Evolutionary conservation across 2,888 invertebrate species (phyloP).

Genomic region (Agonum fuliginosum): DNA sequence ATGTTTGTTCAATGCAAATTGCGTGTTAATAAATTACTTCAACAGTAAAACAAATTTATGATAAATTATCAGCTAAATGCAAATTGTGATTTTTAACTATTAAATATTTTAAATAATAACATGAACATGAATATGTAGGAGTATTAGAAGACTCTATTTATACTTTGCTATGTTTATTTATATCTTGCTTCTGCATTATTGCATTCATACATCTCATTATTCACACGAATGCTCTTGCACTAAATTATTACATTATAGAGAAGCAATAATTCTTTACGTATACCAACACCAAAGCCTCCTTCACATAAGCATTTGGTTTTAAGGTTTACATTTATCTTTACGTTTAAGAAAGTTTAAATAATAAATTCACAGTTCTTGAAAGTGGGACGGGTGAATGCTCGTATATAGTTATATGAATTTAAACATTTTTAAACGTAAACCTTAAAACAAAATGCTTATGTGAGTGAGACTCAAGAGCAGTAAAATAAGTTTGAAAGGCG

Average conservation of each 20-base stretch:
- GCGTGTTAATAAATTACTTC: constrained; percentile 23
- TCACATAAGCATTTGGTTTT: too few species aligned
- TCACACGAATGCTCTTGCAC: constrained; percentile 9
- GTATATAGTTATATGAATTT: too few species aligned
- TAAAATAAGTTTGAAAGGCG: too few species aligned
- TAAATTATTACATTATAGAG: constrained; percentile 23
- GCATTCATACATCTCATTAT: constrained; percentile 36
- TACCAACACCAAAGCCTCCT: too few species aligned
- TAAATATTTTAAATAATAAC: constrained; percentile 36
- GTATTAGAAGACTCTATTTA: constrained; percentile 26
- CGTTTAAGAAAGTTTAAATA: too few species aligned
- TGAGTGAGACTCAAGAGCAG: too few species aligned
- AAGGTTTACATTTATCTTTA: too few species aligned
- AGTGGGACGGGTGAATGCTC: too few species aligned
- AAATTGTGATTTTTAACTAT: constrained; percentile 36
- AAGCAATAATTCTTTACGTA: too few species aligned
- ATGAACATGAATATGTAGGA: constrained; percentile 19
- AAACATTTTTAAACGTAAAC: too few species aligned
- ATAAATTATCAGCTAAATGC: constrained; percentile 18
- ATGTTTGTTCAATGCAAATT: constrained; percentile 25
- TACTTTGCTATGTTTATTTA: constrained; percentile 21
- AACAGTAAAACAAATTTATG: constrained; percentile 24
- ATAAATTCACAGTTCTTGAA: too few species aligned
- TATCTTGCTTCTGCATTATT: neutral
- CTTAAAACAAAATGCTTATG: too few species aligned